Base-by-base conservation (phyloP, 2,888 invertebrate genomes). In the Lithosia quadra region DNA sequence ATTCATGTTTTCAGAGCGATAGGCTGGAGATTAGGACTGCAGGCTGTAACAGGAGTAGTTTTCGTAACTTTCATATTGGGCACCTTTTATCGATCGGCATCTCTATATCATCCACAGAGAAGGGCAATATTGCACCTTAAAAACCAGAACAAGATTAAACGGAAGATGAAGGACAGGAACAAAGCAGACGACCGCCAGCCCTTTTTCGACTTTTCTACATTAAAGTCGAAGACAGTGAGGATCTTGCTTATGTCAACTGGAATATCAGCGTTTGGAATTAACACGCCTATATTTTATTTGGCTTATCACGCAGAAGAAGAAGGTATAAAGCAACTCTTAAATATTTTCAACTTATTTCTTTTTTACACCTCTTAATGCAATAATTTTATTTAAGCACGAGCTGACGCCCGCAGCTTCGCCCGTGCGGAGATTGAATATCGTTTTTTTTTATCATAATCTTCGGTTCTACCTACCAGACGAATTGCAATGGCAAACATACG, bases 121-220 rank as follows among this genome's bases (percentile, higher is more conserved):
- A 95, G 98, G 72, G 98, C 98, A 71, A 98, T 98, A 82, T 95
- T 98, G 57, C 98, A 98, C 90, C 96, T 98, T 84, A 98, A 98
- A 91, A 98, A 98, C 91, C 98, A 98, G 89, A 95, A 90, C 81
- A 95, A 95, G 80, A 95, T 95, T 84, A 98, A 98, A 88, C 95
- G 97, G 75, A 97, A 97, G 91, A 97, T 97, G 95, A 97, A 97
- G 89, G 97, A 97, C 86, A 97, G 97, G 85, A 97, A 96, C 86
- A 97, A 97, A 82, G 87, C 94, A 55, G 97, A 98, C 80, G 98
- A 98, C 82, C 96, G 97, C 74, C 97, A 97, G 56, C 97, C 98
- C 0, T 98, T 98, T 92, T 97, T 98, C 86, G 98, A 98, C 90
- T 97, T 98, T 86, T 97, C 97, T 70, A 98, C 98, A 10, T 94